Conservation (phyloP, 2,797 vertebrate genomes). For the Eupleurogrammus muticus region DNA sequence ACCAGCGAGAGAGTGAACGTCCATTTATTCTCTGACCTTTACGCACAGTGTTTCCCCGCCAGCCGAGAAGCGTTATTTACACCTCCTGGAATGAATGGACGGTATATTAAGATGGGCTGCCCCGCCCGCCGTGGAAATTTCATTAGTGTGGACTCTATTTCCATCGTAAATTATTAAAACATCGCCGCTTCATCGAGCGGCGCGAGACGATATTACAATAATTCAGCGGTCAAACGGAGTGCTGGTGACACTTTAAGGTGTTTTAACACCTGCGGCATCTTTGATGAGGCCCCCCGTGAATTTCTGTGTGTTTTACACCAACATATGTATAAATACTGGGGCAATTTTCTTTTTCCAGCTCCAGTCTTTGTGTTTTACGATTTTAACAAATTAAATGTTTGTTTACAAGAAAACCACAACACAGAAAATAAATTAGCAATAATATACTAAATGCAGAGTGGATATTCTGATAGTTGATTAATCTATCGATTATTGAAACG, state of each 20-base stretch:
- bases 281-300: too few species aligned
- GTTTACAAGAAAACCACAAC: too few species aligned
- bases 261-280: neutral
- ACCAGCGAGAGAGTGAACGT: constrained; percentile 14
- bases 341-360: too few species aligned
- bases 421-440: too few species aligned
- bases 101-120: constrained; percentile 76
- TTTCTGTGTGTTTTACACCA: too few species aligned
- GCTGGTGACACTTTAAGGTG: constrained; percentile 13
- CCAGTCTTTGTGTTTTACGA: too few species aligned
- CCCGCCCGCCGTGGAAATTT: constrained; percentile 94
- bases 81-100: constrained; percentile 69
- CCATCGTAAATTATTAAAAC: constrained; percentile 94
- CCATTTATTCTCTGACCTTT: constrained; percentile 61
- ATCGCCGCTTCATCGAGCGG: constrained; percentile 76
- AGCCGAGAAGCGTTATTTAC: constrained; percentile 70
- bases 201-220: constrained; percentile 38
- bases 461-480: too few species aligned
- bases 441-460: too few species aligned
- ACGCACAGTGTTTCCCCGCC: constrained; percentile 34
- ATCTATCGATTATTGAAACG: too few species aligned
- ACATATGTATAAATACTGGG: too few species aligned
- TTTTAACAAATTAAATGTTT: too few species aligned
- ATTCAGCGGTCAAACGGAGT: constrained; percentile 46
- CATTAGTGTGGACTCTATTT: constrained; percentile 90